Evolutionary conservation across 2,888 invertebrate genomes (phyloP), one percentile per base, ranked within the genome.

Genomic region (Drosophila merina): DNA sequence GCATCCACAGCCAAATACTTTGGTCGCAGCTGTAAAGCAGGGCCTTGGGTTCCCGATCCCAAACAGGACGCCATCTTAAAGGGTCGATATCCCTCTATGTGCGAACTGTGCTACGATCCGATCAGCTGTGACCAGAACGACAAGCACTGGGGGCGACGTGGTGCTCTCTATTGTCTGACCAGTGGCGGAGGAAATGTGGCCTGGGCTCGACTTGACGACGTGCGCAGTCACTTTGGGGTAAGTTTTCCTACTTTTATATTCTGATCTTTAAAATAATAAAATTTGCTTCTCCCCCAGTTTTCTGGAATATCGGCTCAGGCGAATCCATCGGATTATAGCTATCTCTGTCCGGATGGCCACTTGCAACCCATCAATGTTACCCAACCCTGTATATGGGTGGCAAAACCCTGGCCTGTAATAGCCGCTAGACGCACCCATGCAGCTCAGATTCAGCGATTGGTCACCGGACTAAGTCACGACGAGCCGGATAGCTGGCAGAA

Each of bases 121-220:
- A 89, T 89, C 0, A 91, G 91, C 2, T 97, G 97, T 88, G 93
- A 93, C 0, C 89, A 89, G 0, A 92, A 92, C 3, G 98, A 98
- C 91, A 95, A 95, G 56, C 97, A 96, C 91, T 96, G 96, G 93
- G 98, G 98, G 1, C 93, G 95, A 70, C 93, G 94, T 47, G 98
- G 98, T 0, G 95, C 97, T 0, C 92, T 98, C 3, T 93, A 94
- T 33, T 98, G 98, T 82, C 92, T 98, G 25, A 94, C 94, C 0
- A 95, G 95, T 71, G 95, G 95, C 10, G 93, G 93, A 0, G 98
- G 97, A 0, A 96, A 97, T 89, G 94, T 97, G 30, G 95, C 96
- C 1, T 97, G 97, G 96, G 95, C 95, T 0, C 94, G 96, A 73
- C 92, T 95, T 0, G 95, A 95, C 74, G 95, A 96, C 84, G 94